Conservation (phyloP, 2,113 vertebrate species). For the Monopterus albus region DNA sequence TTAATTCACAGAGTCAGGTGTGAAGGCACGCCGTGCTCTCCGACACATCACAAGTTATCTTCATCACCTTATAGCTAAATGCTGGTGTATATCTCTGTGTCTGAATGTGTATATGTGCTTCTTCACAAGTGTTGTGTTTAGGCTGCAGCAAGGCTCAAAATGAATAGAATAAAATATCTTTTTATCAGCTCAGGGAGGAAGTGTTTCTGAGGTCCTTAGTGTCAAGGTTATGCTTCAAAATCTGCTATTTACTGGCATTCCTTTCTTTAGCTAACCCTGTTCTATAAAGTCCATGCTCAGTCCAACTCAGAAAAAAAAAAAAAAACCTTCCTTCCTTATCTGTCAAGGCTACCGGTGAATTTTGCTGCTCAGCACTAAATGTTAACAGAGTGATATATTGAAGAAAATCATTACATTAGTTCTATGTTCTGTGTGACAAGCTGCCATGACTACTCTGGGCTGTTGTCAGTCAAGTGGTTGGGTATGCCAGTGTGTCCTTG, state of each 20-base stretch:
- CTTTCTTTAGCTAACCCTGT: constrained; percentile 19
- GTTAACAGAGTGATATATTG: not conserved
- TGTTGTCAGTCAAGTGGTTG: constrained; percentile 40
- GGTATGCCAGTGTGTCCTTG: constrained; percentile 33
- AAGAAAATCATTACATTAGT: not conserved
- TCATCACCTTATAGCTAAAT: constrained; percentile 49
- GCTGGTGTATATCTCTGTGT: constrained; percentile 32
- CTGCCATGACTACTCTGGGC: not conserved
- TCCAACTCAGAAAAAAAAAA: not conserved
- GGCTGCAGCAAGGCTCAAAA: constrained; percentile 33
- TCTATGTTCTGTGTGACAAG: constrained; percentile 6
- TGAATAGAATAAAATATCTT: constrained; percentile 46
- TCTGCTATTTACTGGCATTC: constrained; percentile 41
- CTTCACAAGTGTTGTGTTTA: constrained; percentile 60
- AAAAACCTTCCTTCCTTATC: not conserved
- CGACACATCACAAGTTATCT: constrained; percentile 61
- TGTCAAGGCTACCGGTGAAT: not conserved
- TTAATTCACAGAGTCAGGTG: constrained; percentile 32
- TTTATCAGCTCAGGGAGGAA: constrained; percentile 50
- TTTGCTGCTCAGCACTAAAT: constrained; percentile 5
- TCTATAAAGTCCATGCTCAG: constrained; percentile 16
- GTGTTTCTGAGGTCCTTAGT: constrained; percentile 36
- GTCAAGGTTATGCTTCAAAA: constrained; percentile 66
- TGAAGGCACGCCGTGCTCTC: constrained; percentile 43
- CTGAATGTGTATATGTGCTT: constrained; percentile 59